phyloP scores from a whole-genome alignment of 2,888 invertebrate species.

The Lottia scabra region DNA sequence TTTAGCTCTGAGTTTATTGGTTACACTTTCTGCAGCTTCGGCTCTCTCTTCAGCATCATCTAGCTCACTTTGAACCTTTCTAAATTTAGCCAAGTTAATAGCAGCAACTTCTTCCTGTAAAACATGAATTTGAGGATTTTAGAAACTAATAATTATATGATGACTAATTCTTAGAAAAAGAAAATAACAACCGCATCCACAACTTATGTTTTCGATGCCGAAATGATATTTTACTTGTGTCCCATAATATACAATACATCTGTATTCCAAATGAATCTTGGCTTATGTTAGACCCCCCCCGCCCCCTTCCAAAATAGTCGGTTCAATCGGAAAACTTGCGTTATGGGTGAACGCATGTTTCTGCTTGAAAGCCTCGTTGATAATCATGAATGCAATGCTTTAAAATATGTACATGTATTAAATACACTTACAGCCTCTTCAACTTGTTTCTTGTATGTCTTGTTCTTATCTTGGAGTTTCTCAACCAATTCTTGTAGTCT shows the following conservation, averaged over 20 bases:
- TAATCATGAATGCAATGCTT: too few relatives aligned
- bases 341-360: too few relatives aligned
- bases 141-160: background rate
- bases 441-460: constrained; percentile 99
- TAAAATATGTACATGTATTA: too few relatives aligned
- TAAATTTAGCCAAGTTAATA: constrained; percentile 13
- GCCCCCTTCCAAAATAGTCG: too few relatives aligned
- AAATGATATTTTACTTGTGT: too few relatives aligned
- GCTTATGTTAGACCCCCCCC: too few relatives aligned
- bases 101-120: constrained; percentile 11
- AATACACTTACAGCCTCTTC: constrained; percentile 83
- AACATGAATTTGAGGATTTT: background rate
- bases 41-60: constrained; percentile 14
- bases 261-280: too few relatives aligned
- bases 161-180: background rate
- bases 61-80: constrained; percentile 11
- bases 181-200: too few relatives aligned
- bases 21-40: constrained; percentile 65
- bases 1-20: constrained; percentile 64
- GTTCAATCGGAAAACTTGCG: too few relatives aligned
- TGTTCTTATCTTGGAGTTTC: constrained; percentile 97
- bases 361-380: too few relatives aligned
- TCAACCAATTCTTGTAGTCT: constrained; percentile 99
- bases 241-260: too few relatives aligned
- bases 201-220: background rate